These are phyloP conservation scores for Aphelenchoides bicaudatus DNA, from an alignment of 2,888 invertebrate species.

Conservation along the genomic window DNA sequence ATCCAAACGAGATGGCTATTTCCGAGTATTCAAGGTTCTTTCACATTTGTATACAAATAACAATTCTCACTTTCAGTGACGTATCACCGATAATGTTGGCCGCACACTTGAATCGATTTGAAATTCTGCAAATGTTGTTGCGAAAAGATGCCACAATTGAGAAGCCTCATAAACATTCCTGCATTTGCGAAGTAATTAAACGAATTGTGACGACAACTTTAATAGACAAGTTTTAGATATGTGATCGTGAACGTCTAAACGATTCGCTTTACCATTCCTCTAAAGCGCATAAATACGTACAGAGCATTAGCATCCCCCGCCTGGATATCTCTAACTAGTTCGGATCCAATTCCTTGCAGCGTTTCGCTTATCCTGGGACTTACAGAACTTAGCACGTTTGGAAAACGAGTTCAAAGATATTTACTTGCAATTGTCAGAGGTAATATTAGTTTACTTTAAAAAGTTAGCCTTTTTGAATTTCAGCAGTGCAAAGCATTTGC, in stretches of 20 bases:
- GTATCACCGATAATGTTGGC: conserved; percentile 57
- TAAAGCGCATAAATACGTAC: conserved; percentile 63
- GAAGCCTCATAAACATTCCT: conserved; percentile 46
- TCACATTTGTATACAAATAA: background rate
- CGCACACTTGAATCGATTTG: conserved; percentile 65
- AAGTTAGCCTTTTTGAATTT: too few species aligned
- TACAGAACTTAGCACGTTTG: conserved; percentile 63
- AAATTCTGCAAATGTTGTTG: conserved; percentile 66
- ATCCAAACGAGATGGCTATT: conserved; percentile 62
- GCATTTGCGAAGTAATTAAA: conserved; percentile 23
- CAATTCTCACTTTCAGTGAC: conserved; percentile 42
- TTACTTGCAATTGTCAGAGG: conserved; percentile 60
- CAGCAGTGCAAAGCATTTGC: conserved; percentile 66
- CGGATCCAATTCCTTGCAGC: conserved; percentile 66
- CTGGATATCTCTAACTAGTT: conserved; percentile 66
- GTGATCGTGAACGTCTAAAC: conserved; percentile 50
- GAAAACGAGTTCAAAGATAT: conserved; percentile 66
- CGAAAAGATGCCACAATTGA: conserved; percentile 59
- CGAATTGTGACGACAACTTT: too few species aligned
- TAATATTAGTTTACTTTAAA: too few species aligned
- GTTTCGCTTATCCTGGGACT: conserved; percentile 65
- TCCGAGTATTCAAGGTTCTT: conserved; percentile 64
- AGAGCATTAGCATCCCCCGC: conserved; percentile 66
- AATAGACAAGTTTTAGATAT: background rate
- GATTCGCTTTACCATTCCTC: conserved; percentile 66